These are phyloP conservation scores for Propsilocerus akamusi DNA, from an alignment of 1,140 invertebrate genomes.

Conservation along the genomic window DNA sequence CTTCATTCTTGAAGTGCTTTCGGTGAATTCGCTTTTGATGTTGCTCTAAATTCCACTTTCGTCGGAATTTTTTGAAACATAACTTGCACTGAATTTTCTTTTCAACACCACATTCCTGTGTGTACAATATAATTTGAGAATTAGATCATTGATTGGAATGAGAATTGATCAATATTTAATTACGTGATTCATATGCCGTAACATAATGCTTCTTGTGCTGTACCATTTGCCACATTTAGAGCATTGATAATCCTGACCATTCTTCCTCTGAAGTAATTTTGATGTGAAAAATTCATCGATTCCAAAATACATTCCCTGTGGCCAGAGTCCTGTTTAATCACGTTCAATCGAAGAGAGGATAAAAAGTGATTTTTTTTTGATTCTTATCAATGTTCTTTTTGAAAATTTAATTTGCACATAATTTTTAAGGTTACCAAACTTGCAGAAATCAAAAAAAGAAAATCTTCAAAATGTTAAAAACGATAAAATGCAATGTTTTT, in stretches of 20 bases:
- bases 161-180: no score
- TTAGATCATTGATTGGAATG: no score
- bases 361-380: no score
- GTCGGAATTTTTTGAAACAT: conserved; percentile 5
- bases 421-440: no score
- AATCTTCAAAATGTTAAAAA: no score
- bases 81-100: conserved; percentile 5
- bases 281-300: background rate
- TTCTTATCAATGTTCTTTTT: no score
- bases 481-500: no score
- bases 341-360: no score
- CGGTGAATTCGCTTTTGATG: conserved; percentile 5
- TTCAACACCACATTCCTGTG: conserved; percentile 2
- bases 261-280: background rate
- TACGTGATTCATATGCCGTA: conserved; percentile 5
- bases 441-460: no score
- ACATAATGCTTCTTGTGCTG: conserved; percentile 6
- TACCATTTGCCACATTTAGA: conserved; percentile 6
- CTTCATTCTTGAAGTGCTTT: background rate
- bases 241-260: background rate
- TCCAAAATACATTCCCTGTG: background rate
- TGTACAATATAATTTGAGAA: background rate
- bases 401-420: no score
- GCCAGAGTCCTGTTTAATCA: no score
- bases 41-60: conserved; percentile 6